Percentiles rank a stretch among this genome's conserved stretches.
phyloP scores from a whole-genome alignment of 2,888 invertebrate species.

The Meliscaeva auricollis region DNA sequence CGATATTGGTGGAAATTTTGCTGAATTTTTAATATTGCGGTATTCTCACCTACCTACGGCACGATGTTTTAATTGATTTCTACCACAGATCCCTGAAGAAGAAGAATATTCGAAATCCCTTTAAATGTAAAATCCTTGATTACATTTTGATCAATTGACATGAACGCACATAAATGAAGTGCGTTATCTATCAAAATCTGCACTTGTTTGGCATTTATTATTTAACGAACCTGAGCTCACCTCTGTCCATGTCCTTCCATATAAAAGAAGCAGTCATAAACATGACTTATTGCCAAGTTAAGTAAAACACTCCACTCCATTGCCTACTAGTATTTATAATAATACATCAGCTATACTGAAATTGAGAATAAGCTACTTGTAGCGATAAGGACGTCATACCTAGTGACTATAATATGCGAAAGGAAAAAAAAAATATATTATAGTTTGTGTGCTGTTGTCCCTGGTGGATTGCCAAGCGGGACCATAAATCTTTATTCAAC shows the following conservation, averaged over 20 bases:
- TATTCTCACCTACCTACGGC: no score
- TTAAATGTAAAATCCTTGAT: background rate
- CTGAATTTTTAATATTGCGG: no score
- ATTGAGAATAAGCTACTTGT: slow-evolving; percentile 57
- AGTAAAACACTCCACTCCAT: slow-evolving; percentile 61
- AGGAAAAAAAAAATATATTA: background rate
- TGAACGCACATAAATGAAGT: slow-evolving; percentile 54
- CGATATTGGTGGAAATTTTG: no score
- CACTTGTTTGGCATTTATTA: slow-evolving; percentile 77
- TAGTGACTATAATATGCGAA: slow-evolving; percentile 9
- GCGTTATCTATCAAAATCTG: slow-evolving; percentile 78
- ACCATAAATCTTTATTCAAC: slow-evolving; percentile 84
- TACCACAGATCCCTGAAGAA: background rate
- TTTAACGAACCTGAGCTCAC: slow-evolving; percentile 60
- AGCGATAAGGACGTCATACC: slow-evolving; percentile 62
- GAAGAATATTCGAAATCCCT: background rate
- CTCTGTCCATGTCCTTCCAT: slow-evolving; percentile 21
- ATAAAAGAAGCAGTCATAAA: slow-evolving; percentile 58
- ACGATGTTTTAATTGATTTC: no score
- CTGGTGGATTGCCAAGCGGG: slow-evolving; percentile 76
- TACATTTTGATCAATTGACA: slow-evolving; percentile 78
- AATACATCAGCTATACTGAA: slow-evolving; percentile 8
- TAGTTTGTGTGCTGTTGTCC: slow-evolving; percentile 57
- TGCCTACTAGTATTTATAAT: background rate
- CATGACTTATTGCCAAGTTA: slow-evolving; percentile 76